These are phyloP conservation scores for Xestia c-nigrum DNA, from an alignment of 2,888 invertebrate genomes.

Conservation along the genomic window DNA sequence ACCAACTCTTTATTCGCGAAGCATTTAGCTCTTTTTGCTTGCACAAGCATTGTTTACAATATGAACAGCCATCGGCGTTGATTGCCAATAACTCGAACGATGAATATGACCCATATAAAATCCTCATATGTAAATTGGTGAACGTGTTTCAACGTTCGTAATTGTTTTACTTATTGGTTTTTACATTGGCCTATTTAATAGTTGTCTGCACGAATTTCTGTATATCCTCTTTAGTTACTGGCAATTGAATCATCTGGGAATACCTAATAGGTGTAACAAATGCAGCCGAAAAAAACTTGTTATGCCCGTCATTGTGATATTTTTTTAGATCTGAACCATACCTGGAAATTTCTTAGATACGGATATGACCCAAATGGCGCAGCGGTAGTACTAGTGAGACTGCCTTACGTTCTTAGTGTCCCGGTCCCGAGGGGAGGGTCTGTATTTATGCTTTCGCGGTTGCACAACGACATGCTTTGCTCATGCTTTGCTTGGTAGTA, in stretches of 20 bases:
- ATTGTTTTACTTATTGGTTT: conserved; percentile 32
- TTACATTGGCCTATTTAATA: conserved; percentile 5
- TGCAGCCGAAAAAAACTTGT: no score
- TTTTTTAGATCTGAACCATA: no score
- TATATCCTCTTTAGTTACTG: background rate
- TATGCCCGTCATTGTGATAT: no score
- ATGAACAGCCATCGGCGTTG: conserved; percentile 49
- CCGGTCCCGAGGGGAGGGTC: no score
- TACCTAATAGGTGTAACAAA: background rate
- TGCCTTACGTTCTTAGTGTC: no score
- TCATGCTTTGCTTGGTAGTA: no score
- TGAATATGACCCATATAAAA: conserved; percentile 60
- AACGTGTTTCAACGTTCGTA: conserved; percentile 18
- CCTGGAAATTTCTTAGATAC: no score
- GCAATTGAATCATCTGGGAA: background rate
- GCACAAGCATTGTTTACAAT: conserved; percentile 55
- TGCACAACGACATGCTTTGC: no score
- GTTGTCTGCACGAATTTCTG: background rate
- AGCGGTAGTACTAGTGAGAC: no score
- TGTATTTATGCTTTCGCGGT: no score
- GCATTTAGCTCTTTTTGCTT: conserved; percentile 40
- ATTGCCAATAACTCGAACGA: conserved; percentile 60
- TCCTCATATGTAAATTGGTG: conserved; percentile 39
- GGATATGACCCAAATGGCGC: no score
- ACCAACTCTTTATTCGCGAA: conserved; percentile 41